A percentile compares a stretch with the other conserved stretches of the same genome.
phyloP scores from a whole-genome alignment of 1,140 invertebrate species.

The Formica exsecta region DNA sequence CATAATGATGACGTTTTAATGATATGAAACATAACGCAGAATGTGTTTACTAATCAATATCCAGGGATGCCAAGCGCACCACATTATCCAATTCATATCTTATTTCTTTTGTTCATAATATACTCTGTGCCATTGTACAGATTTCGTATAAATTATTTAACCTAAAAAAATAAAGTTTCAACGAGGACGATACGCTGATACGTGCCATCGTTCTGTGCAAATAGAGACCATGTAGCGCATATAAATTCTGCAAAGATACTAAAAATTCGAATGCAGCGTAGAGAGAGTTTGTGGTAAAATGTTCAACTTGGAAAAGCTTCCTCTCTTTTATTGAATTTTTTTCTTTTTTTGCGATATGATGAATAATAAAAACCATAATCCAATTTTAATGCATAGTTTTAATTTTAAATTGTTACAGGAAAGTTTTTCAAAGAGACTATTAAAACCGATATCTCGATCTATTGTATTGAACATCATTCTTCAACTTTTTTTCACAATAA shows the following conservation, averaged over 20 bases:
- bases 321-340: constrained; percentile 20
- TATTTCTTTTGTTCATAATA: not conserved
- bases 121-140: not conserved
- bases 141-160: constrained; percentile 47
- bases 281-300: constrained; percentile 18
- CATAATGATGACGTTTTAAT: constrained; percentile 58
- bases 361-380: constrained; percentile 56
- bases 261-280: constrained; percentile 41
- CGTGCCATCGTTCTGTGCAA: constrained; percentile 52
- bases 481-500: not conserved
- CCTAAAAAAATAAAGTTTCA: constrained; percentile 50
- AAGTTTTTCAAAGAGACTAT: not conserved
- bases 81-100: not conserved
- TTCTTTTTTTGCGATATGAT: constrained; percentile 27
- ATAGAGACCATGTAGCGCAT: constrained; percentile 49
- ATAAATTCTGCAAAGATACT: constrained; percentile 59
- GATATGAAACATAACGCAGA: constrained; percentile 27
- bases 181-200: constrained; percentile 43
- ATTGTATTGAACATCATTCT: not conserved
- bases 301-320: constrained; percentile 46
- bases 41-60: constrained; percentile 30
- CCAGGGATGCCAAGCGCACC: not conserved
- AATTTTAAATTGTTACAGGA: constrained; percentile 17
- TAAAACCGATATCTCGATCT: constrained; percentile 11
- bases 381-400: constrained; percentile 36